phyloP scores from a whole-genome alignment of 2,113 vertebrate genomes.

The Eurystomus gularis region DNA sequence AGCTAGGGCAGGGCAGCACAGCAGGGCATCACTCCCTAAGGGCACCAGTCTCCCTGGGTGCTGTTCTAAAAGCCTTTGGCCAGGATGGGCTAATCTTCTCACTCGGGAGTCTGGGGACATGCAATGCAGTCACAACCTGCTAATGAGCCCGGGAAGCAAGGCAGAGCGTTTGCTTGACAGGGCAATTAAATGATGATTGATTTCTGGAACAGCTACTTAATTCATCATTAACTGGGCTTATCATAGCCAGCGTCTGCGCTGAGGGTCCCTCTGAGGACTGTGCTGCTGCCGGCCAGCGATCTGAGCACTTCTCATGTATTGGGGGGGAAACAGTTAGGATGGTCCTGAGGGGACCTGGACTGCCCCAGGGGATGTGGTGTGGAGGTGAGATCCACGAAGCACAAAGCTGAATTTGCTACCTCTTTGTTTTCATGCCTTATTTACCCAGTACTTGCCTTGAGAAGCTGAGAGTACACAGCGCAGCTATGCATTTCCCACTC shows the following conservation, averaged over 20 bases:
- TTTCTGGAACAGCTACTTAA: slow-evolving; percentile 54
- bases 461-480: background rate
- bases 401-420: background rate
- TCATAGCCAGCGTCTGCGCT: background rate
- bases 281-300: background rate
- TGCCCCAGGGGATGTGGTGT: background rate
- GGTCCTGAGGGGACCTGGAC: background rate
- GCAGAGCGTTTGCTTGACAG: slow-evolving; percentile 48
- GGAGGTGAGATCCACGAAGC: background rate
- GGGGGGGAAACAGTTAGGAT: background rate
- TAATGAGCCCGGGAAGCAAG: background rate
- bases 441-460: background rate
- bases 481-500: background rate
- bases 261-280: background rate
- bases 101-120: background rate
- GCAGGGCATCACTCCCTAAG: fast-evolving
- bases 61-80: background rate
- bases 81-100: background rate
- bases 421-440: background rate
- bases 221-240: slow-evolving; percentile 51
- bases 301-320: background rate
- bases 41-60: fast-evolving
- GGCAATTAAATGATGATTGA: slow-evolving; percentile 56
- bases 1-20: background rate
- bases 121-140: background rate